Base-by-base conservation (phyloP, 2,113 vertebrate species). In the Pipa parva region DNA sequence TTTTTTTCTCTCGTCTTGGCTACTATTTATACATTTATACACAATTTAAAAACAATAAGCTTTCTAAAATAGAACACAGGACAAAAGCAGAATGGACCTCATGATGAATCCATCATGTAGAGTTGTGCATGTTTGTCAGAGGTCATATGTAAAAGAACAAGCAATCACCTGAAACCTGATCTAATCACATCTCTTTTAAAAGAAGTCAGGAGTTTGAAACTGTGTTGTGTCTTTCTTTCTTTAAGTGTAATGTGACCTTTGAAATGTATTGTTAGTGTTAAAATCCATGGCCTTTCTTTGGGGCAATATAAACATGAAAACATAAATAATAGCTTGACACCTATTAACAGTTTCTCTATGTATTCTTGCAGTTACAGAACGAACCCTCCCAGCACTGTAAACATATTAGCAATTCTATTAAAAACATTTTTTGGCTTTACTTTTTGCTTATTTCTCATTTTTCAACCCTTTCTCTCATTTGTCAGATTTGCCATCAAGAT, bases 251-350 rank as follows among this genome's bases (percentile, higher is more conserved):
- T 17, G 31, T 52, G 28, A 68, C 45, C 36, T 45, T 50, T 21
- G 21, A 50, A 51, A 59, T 56, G 51, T 24, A 56, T 27, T 59
- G 28, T 20, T 21, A 31, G n/a, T 24, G 31, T 59, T 51, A 15
- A 21, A 31, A 42, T 39, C 5, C 10, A 24, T 39, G 56, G 22
- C 10, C 13, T 37, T 31, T 59, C 56, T 68, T 60, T 68, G 65
- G 56, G 63, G 63, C 63, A 67, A 67, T 49, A 58, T 67, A 67
- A 67, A 67, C 63, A 67, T 56, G 21, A 66, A 59, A 48, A 67
- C 37, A 24, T 27, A 66, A 59, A 49, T 66, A 66, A 49, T 57
- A 57, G 28, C 26, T 17, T 46, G 18, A 48, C 26, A 36, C 55
- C 20, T 46, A 36, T 9, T 36, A 45, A 39, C 27, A 48, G 54